A percentile compares a stretch with the other conserved stretches of the same genome.
Evolutionary conservation across 2,113 vertebrate genomes (phyloP).

Genomic region (Colistium nudipinnis): DNA sequence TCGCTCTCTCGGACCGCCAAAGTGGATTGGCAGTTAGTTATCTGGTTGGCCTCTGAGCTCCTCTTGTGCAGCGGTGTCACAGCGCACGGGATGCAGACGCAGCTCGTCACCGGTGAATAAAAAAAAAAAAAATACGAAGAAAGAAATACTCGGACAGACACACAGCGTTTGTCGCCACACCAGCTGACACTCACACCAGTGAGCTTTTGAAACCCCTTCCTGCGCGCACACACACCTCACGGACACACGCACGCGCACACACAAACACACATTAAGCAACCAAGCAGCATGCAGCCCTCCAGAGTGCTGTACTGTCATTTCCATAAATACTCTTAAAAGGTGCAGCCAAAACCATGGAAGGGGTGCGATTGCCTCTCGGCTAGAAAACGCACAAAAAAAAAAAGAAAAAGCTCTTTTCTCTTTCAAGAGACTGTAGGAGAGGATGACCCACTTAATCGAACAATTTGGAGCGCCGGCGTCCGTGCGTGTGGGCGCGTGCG

Average conservation of each 20-base stretch:
- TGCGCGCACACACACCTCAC: slow-evolving; percentile 17
- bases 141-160: neutral
- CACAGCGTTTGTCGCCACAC: slow-evolving; percentile 5
- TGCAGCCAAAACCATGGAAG: slow-evolving; percentile 72
- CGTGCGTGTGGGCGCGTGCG: slow-evolving; percentile 7
- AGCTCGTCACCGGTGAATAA: slow-evolving; percentile 15
- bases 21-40: slow-evolving; percentile 36
- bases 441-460: slow-evolving; percentile 83
- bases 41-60: slow-evolving; percentile 29
- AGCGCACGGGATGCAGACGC: slow-evolving; percentile 19
- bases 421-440: slow-evolving; percentile 80
- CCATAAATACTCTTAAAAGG: slow-evolving; percentile 77
- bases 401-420: slow-evolving; percentile 67
- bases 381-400: slow-evolving; percentile 58
- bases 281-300: slow-evolving; percentile 45
- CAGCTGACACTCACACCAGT: slow-evolving; percentile 12
- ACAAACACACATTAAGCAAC: slow-evolving; percentile 41
- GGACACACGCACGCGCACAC: slow-evolving; percentile 30
- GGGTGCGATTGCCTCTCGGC: slow-evolving; percentile 70
- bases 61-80: slow-evolving; percentile 42
- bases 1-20: slow-evolving; percentile 41
- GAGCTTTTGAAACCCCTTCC: slow-evolving; percentile 19
- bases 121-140: neutral
- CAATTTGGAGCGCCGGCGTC: slow-evolving; percentile 74
- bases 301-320: slow-evolving; percentile 68